Conservation (phyloP, 2,113 vertebrate species). For the Hypomesus transpacificus region DNA sequence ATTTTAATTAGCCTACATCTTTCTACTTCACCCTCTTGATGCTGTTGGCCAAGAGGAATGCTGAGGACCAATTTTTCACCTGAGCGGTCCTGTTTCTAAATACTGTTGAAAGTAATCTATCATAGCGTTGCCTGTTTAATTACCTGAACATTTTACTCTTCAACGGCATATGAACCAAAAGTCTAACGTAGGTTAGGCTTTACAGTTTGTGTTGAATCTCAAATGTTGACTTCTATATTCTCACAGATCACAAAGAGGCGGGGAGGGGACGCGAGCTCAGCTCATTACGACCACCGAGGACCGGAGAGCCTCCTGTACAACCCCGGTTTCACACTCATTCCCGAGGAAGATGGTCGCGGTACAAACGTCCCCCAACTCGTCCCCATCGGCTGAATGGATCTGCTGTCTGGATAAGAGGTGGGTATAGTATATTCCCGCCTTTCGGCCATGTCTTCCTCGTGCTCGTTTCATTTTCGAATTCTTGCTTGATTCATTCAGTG, state of each 20-base stretch:
- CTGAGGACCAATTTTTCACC: too few relatives aligned
- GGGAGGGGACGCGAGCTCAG: conserved; percentile 53
- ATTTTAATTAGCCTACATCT: too few relatives aligned
- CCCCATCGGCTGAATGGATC: conserved; percentile 89
- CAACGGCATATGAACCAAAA: too few relatives aligned
- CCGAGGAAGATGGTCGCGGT: conserved; percentile 89
- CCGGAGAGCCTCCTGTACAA: conserved; percentile 53
- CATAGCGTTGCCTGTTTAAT: too few relatives aligned
- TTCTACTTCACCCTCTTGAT: too few relatives aligned
- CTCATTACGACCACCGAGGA: conserved; percentile 58
- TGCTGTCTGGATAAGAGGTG: conserved; percentile 96
- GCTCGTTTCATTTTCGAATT: conserved; percentile 4
- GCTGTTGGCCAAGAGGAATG: too few relatives aligned
- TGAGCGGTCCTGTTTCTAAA: too few relatives aligned
- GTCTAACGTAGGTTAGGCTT: too few relatives aligned
- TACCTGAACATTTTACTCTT: too few relatives aligned
- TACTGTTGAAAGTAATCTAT: too few relatives aligned
- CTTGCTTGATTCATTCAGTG: conserved; percentile 40
- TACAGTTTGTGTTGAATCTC: not conserved
- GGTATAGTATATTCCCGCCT: conserved; percentile 19
- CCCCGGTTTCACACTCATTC: conserved; percentile 27
- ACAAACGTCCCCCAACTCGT: conserved; percentile 77
- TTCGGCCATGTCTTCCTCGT: conserved; percentile 24
- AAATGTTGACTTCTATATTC: not conserved
- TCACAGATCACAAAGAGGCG: not conserved